These are phyloP conservation scores for Psittacus erithacus DNA, from an alignment of 2,113 vertebrate genomes.

Conservation along the genomic window DNA sequence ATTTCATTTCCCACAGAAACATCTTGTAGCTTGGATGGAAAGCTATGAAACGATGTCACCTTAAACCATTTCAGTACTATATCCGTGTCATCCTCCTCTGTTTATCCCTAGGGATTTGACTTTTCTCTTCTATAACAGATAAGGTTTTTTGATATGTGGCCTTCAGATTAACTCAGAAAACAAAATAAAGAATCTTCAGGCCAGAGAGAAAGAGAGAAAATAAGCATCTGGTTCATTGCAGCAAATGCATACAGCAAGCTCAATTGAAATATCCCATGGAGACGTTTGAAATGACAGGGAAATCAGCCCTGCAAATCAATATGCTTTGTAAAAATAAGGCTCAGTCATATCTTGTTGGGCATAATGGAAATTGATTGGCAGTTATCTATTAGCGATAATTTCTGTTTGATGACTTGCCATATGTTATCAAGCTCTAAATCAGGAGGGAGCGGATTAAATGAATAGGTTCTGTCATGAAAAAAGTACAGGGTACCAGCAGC, in stretches of 20 bases:
- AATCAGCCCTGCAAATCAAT: conserved; percentile 36
- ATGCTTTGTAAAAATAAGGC: conserved; percentile 1
- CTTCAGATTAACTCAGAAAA: conserved; percentile 51
- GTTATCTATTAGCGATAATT: conserved; percentile 70
- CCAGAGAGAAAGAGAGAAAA: conserved; percentile 35
- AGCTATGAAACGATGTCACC: not conserved
- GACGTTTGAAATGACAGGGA: conserved; percentile 58
- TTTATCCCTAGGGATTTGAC: conserved; percentile 12
- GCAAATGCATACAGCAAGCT: not conserved
- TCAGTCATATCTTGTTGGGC: conserved; percentile 57
- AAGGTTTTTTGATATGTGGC: conserved; percentile 2
- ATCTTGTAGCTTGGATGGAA: not conserved
- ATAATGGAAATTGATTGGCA: conserved; percentile 69
- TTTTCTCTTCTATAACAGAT: conserved; percentile 21
- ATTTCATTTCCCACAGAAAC: not conserved
- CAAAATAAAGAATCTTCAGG: conserved; percentile 51
- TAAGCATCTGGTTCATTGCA: conserved; percentile 40
- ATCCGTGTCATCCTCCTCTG: not conserved
- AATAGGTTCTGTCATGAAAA: conserved; percentile 46
- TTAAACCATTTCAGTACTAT: not conserved
- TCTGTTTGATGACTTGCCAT: conserved; percentile 67
- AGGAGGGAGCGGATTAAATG: conserved; percentile 26
- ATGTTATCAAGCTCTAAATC: conserved; percentile 56
- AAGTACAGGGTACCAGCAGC: conserved; percentile 9
- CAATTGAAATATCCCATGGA: conserved; percentile 43